Percentiles rank a stretch among this genome's conserved stretches.
Conservation (phyloP, 2,888 invertebrate species). For the Pandemis heparana region DNA sequence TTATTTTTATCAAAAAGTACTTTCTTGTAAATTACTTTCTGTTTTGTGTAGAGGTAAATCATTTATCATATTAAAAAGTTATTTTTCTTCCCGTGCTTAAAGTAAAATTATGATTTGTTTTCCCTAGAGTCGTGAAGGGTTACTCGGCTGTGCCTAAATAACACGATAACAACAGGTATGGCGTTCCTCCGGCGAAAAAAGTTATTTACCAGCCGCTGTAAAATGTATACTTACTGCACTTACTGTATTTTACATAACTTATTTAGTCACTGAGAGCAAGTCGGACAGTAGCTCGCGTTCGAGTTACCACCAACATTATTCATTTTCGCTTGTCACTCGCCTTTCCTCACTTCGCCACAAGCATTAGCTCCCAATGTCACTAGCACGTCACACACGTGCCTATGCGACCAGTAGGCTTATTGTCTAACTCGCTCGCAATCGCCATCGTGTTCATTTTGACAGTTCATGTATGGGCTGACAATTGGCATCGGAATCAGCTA, state of each 20-base stretch:
- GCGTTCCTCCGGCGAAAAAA: not conserved
- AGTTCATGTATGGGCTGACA: too few relatives aligned
- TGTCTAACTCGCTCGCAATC: too few relatives aligned
- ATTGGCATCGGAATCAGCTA: too few relatives aligned
- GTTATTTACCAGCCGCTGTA: not conserved
- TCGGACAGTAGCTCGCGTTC: not conserved
- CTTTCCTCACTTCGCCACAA: not conserved
- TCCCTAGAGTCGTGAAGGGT: conserved; percentile 52
- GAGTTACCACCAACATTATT: not conserved
- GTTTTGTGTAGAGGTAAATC: conserved; percentile 24
- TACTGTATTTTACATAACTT: not conserved
- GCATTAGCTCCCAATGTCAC: not conserved
- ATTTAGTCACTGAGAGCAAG: too few relatives aligned
- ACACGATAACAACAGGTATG: conserved; percentile 52
- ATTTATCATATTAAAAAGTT: conserved; percentile 49
- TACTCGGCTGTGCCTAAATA: conserved; percentile 60
- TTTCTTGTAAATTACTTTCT: conserved; percentile 13
- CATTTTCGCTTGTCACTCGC: not conserved
- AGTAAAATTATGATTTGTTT: conserved; percentile 71
- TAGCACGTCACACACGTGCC: not conserved
- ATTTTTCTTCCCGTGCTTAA: conserved; percentile 55
- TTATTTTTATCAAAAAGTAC: not conserved
- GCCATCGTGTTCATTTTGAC: too few relatives aligned
- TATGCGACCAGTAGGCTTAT: too few relatives aligned
- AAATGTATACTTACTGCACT: too few relatives aligned